A percentile compares a stretch with the other conserved stretches of the same genome.
Evolutionary conservation across 2,888 invertebrate genomes (phyloP).

Genomic region (Caenorhabditis zanzibari): DNA sequence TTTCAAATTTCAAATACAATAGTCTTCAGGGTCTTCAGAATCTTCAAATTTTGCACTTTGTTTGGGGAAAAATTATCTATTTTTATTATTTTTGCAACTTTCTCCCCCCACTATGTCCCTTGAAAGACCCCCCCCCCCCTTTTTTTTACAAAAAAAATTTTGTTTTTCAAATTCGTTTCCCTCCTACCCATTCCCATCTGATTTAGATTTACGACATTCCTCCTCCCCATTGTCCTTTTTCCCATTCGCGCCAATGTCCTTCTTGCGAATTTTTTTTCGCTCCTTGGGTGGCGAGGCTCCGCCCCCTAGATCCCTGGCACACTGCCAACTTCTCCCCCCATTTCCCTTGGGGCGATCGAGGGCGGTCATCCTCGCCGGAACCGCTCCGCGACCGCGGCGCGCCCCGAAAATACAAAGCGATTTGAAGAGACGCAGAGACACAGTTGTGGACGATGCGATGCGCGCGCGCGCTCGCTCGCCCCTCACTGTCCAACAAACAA

Average conservation of each 20-base stretch:
- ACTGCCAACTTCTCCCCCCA: constrained; percentile 26
- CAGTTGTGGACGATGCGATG: background rate
- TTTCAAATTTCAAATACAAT: no score
- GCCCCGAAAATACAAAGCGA: no score
- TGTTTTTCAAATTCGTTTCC: constrained; percentile 11
- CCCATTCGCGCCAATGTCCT: no score
- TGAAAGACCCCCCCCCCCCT: no score
- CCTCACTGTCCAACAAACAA: constrained; percentile 51
- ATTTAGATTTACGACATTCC: constrained; percentile 16
- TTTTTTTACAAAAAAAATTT: no score
- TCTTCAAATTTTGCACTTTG: no score
- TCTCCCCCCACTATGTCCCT: no score
- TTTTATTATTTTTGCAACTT: no score
- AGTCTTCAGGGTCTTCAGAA: no score
- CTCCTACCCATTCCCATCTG: constrained; percentile 1
- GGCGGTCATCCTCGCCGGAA: constrained; percentile 28
- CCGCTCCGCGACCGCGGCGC: constrained; percentile 50
- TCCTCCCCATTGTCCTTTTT: background rate
- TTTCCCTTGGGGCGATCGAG: no score
- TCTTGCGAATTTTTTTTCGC: background rate
- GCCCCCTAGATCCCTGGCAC: constrained; percentile 37
- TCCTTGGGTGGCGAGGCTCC: constrained; percentile 25
- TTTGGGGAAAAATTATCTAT: no score
- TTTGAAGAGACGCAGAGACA: no score
- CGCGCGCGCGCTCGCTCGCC: constrained; percentile 9